phyloP scores from a whole-genome alignment of 2,888 invertebrate species.

The Spodoptera exigua region DNA sequence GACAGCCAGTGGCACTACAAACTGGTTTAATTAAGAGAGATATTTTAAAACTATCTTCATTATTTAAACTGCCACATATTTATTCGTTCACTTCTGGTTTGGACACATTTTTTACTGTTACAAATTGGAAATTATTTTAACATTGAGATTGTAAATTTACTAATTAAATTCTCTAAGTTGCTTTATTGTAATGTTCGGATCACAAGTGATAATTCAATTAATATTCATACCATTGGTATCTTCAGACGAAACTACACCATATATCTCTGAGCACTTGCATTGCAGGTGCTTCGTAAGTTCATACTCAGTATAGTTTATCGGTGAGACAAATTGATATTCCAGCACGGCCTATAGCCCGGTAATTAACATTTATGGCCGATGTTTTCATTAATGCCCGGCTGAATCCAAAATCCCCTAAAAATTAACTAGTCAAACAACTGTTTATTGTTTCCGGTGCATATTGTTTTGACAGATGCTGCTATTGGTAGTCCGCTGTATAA shows the following conservation, averaged over 20 bases:
- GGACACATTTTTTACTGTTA: not conserved
- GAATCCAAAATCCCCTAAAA: constrained; percentile 58
- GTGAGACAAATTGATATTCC: constrained; percentile 38
- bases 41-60: constrained; percentile 41
- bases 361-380: constrained; percentile 55
- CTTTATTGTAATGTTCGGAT: not conserved
- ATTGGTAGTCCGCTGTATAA: constrained; percentile 54
- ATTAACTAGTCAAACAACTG: constrained; percentile 68
- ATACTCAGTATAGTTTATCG: constrained; percentile 20
- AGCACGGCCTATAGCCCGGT: constrained; percentile 29
- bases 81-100: constrained; percentile 14
- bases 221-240: not conserved
- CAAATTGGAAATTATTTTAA: not conserved
- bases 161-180: not conserved
- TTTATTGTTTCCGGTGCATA: constrained; percentile 82
- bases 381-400: constrained; percentile 55
- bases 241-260: constrained; percentile 2
- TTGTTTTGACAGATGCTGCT: constrained; percentile 84
- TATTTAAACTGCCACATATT: constrained; percentile 28
- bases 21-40: constrained; percentile 57
- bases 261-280: constrained; percentile 11
- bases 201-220: not conserved
- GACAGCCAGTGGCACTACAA: constrained; percentile 61
- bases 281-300: constrained; percentile 42
- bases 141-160: not conserved